Percentiles rank a stretch among this genome's conserved stretches.
Conservation (phyloP, 2,113 vertebrate genomes). For the Uropsilus gracilis region DNA sequence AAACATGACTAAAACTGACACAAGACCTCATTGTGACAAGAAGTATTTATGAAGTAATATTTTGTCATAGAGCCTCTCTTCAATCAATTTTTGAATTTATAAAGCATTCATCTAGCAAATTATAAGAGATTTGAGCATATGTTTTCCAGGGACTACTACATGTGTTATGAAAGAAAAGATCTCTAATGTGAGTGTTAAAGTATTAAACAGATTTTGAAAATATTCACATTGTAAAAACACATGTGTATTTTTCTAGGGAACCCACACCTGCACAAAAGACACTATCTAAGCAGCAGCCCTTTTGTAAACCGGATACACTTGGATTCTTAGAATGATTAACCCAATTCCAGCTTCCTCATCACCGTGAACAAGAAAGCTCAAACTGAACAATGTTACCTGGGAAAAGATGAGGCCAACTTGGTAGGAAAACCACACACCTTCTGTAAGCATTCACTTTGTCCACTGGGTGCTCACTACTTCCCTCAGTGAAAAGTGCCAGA, state of each 20-base stretch:
- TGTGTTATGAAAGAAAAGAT: background rate
- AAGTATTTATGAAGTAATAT: background rate
- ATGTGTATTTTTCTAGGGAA: background rate
- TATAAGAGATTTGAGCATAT: background rate
- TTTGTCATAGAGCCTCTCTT: background rate
- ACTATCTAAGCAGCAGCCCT: background rate
- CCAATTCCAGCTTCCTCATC: background rate
- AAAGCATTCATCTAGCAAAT: background rate
- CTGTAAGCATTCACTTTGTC: background rate
- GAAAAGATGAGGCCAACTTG: background rate
- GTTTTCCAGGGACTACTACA: background rate
- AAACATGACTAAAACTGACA: background rate
- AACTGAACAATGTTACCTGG: background rate
- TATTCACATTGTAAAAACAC: background rate
- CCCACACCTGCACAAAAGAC: background rate
- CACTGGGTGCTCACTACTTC: background rate
- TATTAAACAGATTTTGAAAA: slow-evolving; percentile 31
- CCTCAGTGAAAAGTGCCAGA: background rate
- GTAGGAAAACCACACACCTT: background rate
- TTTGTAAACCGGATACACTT: background rate
- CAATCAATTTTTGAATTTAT: background rate
- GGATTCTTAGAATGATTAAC: slow-evolving; percentile 14
- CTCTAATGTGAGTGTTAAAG: background rate
- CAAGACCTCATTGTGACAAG: background rate
- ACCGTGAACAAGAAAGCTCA: background rate